Conservation (phyloP, 2,888 invertebrate genomes). For the Toxonevra muliebris region DNA sequence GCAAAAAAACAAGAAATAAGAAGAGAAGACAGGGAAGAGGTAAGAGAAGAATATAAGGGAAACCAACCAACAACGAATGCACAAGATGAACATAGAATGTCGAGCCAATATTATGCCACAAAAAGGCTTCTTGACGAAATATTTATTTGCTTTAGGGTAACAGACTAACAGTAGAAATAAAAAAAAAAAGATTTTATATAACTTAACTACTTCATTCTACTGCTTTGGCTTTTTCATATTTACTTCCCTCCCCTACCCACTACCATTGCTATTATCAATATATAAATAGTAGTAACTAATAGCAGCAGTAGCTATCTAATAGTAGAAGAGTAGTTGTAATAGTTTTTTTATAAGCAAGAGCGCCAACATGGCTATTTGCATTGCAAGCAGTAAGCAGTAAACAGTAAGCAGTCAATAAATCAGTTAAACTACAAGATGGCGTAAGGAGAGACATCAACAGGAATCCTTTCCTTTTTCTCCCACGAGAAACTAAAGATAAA, state of each 20-base stretch:
- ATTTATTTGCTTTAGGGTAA: slow-evolving; percentile 16
- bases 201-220: neutral
- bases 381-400: neutral
- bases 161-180: neutral
- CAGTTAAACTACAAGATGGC: neutral
- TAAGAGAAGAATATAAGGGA: too few species aligned
- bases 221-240: neutral
- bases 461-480: too few species aligned
- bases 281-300: neutral
- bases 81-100: slow-evolving; percentile 2
- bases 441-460: too few species aligned
- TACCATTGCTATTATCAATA: neutral
- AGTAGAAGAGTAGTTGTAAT: neutral
- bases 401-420: slow-evolving; percentile 16
- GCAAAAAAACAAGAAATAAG: slow-evolving; percentile 10
- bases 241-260: neutral
- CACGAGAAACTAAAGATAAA: too few species aligned
- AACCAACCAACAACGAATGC: slow-evolving; percentile 10
- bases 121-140: slow-evolving; percentile 14
- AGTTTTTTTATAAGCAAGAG: neutral
- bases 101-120: neutral
- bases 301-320: neutral
- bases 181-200: neutral
- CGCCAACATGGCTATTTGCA: slow-evolving; percentile 17
- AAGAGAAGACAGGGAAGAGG: neutral